A percentile compares a stretch with the other conserved stretches of the same genome.
phyloP scores from a whole-genome alignment of 2,888 invertebrate species.

The Carcina quercana region DNA sequence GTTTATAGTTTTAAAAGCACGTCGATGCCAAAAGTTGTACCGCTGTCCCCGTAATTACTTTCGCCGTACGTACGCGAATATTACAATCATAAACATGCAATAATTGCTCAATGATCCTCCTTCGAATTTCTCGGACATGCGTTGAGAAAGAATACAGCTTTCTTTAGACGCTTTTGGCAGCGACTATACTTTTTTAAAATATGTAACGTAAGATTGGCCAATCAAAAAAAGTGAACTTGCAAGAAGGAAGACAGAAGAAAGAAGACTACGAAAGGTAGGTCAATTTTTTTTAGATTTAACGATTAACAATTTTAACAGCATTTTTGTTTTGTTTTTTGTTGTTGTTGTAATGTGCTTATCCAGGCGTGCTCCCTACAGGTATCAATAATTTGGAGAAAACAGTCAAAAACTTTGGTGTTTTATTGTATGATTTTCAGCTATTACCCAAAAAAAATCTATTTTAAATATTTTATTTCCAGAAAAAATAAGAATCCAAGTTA shows the following conservation, averaged over 20 bases:
- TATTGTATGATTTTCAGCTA: neutral
- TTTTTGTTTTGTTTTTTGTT: slow-evolving; percentile 55
- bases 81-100: slow-evolving; percentile 53
- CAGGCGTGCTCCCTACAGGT: slow-evolving; percentile 60
- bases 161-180: slow-evolving; percentile 62
- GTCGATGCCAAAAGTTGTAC: slow-evolving; percentile 57
- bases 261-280: slow-evolving; percentile 55
- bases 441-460: no score
- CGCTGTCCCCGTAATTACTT: slow-evolving; percentile 53
- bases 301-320: slow-evolving; percentile 38
- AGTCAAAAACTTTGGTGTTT: neutral
- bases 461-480: no score
- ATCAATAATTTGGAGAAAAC: slow-evolving; percentile 43
- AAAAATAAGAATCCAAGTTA: no score
- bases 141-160: slow-evolving; percentile 32
- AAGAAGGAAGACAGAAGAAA: slow-evolving; percentile 27
- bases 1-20: slow-evolving; percentile 45
- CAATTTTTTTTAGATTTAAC: slow-evolving; percentile 32
- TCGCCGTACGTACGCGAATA: slow-evolving; percentile 42
- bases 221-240: slow-evolving; percentile 44
- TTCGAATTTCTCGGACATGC: slow-evolving; percentile 25
- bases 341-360: slow-evolving; percentile 58
- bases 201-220: slow-evolving; percentile 65
- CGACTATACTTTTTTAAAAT: slow-evolving; percentile 34
- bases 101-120: slow-evolving; percentile 58